Evolutionary conservation across 2,888 invertebrate genomes (phyloP).

Genomic region (Chironomus tentans): DNA sequence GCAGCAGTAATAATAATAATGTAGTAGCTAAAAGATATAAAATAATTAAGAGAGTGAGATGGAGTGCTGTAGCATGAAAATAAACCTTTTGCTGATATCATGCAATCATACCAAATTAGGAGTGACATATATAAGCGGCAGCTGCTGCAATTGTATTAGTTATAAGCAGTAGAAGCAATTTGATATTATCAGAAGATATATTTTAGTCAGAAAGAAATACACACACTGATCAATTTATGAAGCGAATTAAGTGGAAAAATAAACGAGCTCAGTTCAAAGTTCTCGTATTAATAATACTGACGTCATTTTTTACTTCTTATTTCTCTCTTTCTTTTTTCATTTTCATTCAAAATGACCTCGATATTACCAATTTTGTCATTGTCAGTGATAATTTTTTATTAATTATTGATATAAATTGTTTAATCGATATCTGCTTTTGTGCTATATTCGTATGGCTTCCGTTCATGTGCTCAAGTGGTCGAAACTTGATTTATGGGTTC

Average conservation of each 20-base stretch:
- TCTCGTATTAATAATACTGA: constrained; percentile 3
- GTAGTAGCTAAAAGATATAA: background rate
- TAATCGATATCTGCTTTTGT: constrained; percentile 13
- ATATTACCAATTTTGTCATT: constrained; percentile 20
- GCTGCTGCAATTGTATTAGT: background rate
- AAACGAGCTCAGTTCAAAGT: constrained; percentile 10
- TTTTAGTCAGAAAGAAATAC: background rate
- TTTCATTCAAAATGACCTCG: background rate
- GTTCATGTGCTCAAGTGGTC: no score
- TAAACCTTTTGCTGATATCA: background rate
- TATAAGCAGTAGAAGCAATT: background rate
- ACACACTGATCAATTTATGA: background rate
- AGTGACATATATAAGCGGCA: background rate
- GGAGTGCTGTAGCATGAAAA: background rate
- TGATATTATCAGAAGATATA: background rate
- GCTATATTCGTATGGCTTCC: background rate
- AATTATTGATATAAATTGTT: constrained; percentile 23
- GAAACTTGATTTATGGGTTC: no score
- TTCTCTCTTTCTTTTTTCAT: background rate
- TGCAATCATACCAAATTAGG: constrained; percentile 23
- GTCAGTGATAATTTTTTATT: constrained; percentile 21
- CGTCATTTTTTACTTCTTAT: background rate
- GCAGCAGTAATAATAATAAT: background rate
- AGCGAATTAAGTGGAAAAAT: background rate
- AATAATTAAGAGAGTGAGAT: background rate